Evolutionary conservation across 2,888 invertebrate genomes (phyloP).

Genomic region (Synergus japonicus): DNA sequence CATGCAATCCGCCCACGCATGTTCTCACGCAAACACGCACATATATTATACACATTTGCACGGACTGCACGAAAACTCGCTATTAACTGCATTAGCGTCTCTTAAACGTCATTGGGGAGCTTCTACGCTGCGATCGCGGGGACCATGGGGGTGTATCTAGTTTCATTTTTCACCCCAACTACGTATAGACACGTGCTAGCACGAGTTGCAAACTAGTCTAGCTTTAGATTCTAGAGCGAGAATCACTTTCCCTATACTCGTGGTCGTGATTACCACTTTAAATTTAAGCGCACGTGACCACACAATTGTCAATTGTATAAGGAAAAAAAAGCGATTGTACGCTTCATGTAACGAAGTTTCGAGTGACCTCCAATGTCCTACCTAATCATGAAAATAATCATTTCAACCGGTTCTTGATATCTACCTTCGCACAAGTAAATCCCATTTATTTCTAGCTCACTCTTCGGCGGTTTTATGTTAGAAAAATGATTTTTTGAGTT

Average conservation of each 20-base stretch:
- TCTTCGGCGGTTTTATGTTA: too few species aligned
- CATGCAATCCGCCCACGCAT: slow-evolving; percentile 69
- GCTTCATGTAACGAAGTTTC: slow-evolving; percentile 36
- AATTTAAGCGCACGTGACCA: slow-evolving; percentile 32
- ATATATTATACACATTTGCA: slow-evolving; percentile 59
- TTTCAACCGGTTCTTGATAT: slow-evolving; percentile 38
- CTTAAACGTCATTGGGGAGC: slow-evolving; percentile 64
- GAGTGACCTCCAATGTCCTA: slow-evolving; percentile 4
- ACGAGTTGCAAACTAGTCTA: slow-evolving; percentile 34
- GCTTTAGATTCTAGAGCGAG: slow-evolving; percentile 1
- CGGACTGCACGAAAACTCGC: slow-evolving; percentile 70
- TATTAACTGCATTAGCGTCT: slow-evolving; percentile 75
- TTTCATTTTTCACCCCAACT: slow-evolving; percentile 54
- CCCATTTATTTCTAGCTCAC: background rate
- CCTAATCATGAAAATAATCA: background rate
- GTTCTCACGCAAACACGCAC: slow-evolving; percentile 61
- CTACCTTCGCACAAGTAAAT: slow-evolving; percentile 39
- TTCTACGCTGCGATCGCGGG: slow-evolving; percentile 33
- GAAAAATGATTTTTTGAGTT: too few species aligned
- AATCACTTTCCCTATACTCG: slow-evolving; percentile 19
- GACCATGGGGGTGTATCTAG: slow-evolving; percentile 50
- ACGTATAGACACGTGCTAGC: slow-evolving; percentile 23
- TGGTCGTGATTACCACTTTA: slow-evolving; percentile 34
- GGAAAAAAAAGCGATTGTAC: slow-evolving; percentile 9
- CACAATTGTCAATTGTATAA: slow-evolving; percentile 14